Evolutionary conservation across 2,888 invertebrate species (phyloP), one percentile per base, ranked within the genome.

Genomic region (Metopia argyrocephala): DNA sequence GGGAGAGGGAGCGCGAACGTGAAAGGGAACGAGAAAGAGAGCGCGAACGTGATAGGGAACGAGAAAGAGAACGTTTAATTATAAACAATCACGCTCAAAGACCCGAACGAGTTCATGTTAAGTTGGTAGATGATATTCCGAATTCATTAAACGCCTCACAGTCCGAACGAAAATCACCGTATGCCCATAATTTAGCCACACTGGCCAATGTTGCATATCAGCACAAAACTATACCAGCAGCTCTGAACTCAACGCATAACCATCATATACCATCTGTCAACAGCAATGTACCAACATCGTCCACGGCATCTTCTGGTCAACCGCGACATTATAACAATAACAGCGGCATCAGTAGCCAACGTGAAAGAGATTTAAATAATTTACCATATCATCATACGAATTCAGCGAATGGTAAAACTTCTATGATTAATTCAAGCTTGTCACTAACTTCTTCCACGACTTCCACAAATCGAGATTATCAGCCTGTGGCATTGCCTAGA

Each of bases 101-200:
- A 54, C 93, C 93, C 12, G 93, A 93, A 86, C 89, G 93, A 48
- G 93, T 93, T 3, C 92, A 92, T 86, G 92, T 92, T 3, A 92
- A 92, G 82, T 89, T 91, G 20, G 85, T 90, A 65, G 89, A 89
- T 69, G 89, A 91, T 25, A 45, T 31, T 3, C 4, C 38, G 57
- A 64, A 46, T 28, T 20, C 31, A 21, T 31, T 27, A 9, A 62
- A 65, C 25, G 20, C 92, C 6, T 92, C 92, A 79, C 52, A 59
- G 5, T 89, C 86, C 18, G 87, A 79, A 20, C 85, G 85, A 23
- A 86, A 86, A 82, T 86, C 86, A 27, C 85, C 87, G 21, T 76
- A 84, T 31, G 57, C 83, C 21, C 83, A 87, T 75, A 91, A 89
- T 83, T 84, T 90, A 76, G 88, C 89, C 25, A 90, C 90, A 7